Evolutionary conservation across 2,113 vertebrate genomes (phyloP), one percentile per base, ranked within the genome.

Genomic region (Sorex araneus): DNA sequence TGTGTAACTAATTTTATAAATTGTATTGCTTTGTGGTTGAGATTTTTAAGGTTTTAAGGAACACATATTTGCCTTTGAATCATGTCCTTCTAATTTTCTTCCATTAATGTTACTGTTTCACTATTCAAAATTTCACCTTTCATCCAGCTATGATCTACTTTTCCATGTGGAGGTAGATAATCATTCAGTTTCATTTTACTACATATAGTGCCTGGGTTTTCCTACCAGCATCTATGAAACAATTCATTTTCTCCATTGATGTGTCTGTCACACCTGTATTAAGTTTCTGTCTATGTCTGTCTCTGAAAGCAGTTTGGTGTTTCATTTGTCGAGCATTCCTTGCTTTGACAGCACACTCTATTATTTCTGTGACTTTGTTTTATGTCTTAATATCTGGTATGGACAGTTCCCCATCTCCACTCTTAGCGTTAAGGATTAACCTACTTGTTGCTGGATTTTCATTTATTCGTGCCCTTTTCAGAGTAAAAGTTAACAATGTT

Each of bases 161-260:
- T 90, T 47, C 0, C 18, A 50, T 40, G 32, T 85, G 21, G 63
- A 75, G 21, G 19, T 50, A 80, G 84, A 74, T 74, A 74, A 84
- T 79, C 78, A 90, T 90, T 11, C 25, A 76, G 16, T 76, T 85
- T 91, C 77, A 66, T 45, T 94, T 90, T 70, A 82, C 32, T 73
- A 28, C n/a, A 6, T 69, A 63, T 34, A 54, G 40, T 71, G 8
- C 50, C 57, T 75, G 19, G n/a, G 36, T 69, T 90, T 67, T 4
- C 74, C 34, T 40, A 84, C 40, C 8, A 83, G 9, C 8, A 50
- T 87, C 23, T 32, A 27, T 60, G 40, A 66, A 81, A 28, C 23
- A 67, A 77, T 64, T 15, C 0, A 6, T 81, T 82, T 73, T 76
- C 16, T n/a, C 28, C 11, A 16, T 3, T n/a, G 23, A 71, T 43